Evolutionary conservation across 2,797 vertebrate genomes (phyloP).

Genomic region (Yasuhikotakia modesta): DNA sequence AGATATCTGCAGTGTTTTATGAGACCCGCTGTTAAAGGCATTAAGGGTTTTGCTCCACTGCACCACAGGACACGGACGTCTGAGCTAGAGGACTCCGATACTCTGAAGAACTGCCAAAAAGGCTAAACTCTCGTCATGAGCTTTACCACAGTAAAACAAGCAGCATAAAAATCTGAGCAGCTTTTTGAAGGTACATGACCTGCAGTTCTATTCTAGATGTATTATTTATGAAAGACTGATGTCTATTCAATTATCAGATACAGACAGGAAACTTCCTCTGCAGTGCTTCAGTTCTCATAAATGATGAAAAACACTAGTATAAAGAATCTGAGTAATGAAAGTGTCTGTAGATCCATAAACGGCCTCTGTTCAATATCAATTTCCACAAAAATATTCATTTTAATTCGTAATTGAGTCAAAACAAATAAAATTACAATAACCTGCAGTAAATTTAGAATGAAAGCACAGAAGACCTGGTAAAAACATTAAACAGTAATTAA

Average conservation of each 20-base stretch:
- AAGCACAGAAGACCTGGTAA: no score
- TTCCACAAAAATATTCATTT: no score
- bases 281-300: no score
- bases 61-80: neutral
- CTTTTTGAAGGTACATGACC: no score
- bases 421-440: no score
- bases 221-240: neutral
- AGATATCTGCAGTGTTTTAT: slow-evolving; percentile 63
- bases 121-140: neutral
- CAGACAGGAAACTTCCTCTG: neutral
- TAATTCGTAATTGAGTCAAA: no score
- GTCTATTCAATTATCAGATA: neutral
- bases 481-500: no score
- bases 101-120: neutral
- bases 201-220: neutral
- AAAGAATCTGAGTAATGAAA: no score
- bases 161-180: neutral
- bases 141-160: neutral
- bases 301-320: no score
- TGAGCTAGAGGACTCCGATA: neutral
- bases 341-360: no score
- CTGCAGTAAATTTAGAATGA: no score
- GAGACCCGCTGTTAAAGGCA: slow-evolving; percentile 74
- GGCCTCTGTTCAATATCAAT: no score
- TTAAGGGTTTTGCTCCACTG: slow-evolving; percentile 55